Evolutionary conservation across 2,888 invertebrate species (phyloP).

Genomic region (Oxyscelio sp.): DNA sequence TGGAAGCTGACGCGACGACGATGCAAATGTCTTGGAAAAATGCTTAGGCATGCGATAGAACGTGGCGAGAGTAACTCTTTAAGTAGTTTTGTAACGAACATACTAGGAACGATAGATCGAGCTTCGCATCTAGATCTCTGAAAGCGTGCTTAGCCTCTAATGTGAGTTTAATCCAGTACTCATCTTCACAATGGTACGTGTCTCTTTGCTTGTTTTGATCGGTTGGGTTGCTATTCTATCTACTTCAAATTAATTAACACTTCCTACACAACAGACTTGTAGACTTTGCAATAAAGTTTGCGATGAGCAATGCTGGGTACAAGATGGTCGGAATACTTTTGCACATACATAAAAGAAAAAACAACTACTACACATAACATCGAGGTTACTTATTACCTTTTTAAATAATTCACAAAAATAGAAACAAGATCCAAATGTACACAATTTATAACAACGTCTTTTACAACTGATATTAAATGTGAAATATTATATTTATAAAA

Average conservation of each 20-base stretch:
- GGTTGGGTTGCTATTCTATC: conserved; percentile 61
- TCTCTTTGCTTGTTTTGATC: conserved; percentile 67
- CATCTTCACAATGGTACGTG: conserved; percentile 76
- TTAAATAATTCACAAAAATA: too few relatives aligned
- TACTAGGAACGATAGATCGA: conserved; percentile 79
- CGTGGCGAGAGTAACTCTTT: conserved; percentile 80
- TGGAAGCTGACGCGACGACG: conserved; percentile 70
- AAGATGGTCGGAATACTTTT: too few relatives aligned
- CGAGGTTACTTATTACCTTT: too few relatives aligned
- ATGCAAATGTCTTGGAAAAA: conserved; percentile 82
- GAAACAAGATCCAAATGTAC: too few relatives aligned
- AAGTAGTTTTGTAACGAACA: conserved; percentile 84
- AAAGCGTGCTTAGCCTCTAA: conserved; percentile 81
- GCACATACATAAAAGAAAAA: too few relatives aligned
- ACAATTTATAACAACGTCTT: too few relatives aligned
- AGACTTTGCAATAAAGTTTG: conserved; percentile 7
- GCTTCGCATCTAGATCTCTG: conserved; percentile 84
- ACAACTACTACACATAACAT: too few relatives aligned
- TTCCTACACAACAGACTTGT: conserved; percentile 34
- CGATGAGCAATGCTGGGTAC: too few relatives aligned
- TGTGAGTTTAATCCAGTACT: conserved; percentile 77
- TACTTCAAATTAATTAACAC: conserved; percentile 65
- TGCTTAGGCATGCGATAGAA: conserved; percentile 78
- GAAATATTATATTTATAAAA: too few relatives aligned
- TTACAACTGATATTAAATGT: too few relatives aligned